Evolutionary conservation across 2,888 invertebrate species (phyloP), one percentile per base, ranked within the genome.

Genomic region (Megalurothrips usitatus): DNA sequence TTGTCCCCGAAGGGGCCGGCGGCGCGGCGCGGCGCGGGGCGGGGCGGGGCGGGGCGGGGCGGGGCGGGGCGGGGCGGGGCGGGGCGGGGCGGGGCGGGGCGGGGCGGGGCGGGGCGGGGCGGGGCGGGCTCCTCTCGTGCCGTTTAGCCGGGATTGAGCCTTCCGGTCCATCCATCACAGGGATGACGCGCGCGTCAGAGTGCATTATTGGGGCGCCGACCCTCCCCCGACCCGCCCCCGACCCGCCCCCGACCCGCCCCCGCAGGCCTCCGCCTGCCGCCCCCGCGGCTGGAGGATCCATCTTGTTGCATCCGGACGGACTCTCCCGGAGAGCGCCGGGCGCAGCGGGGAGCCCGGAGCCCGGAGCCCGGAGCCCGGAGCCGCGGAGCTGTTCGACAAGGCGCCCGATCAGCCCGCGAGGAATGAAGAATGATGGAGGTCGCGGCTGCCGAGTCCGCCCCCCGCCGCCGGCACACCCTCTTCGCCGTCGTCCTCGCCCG

Each of bases 341-440:
- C 63, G 63, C 14, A n/a, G 63, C 2, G 63, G n/a, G 63, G n/a
- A n/a, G n/a, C n/a, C n/a, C n/a, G n/a, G 63, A 9, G 63, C n/a
- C n/a, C 11, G 9, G 11, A 19, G 68, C 68, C 19, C 63, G 9
- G 68, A 26, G 23, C 26, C 9, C n/a, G n/a, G 26, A 75, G 68
- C 68, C 68, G 52, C 68, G 68, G 26, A 26, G 68, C 23, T 75
- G 68, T 75, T 75, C 68, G 68, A 75, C 26, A 75, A 75, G 68
- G 68, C 23, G 34, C 34, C 68, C 68, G 23, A 68, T 23, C 23
- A 23, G 19, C 10, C 52, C 58, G 58, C 6, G n/a, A n/a, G 6
- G 26, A 26, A 75, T 75, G 68, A 75, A 75, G 68, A 75, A 75
- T 75, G 68, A 75, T 75, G 26, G 68, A 26, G 12, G 68, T 19